phyloP scores from a whole-genome alignment of 2,888 invertebrate genomes.

The Miltochrista miniata region DNA sequence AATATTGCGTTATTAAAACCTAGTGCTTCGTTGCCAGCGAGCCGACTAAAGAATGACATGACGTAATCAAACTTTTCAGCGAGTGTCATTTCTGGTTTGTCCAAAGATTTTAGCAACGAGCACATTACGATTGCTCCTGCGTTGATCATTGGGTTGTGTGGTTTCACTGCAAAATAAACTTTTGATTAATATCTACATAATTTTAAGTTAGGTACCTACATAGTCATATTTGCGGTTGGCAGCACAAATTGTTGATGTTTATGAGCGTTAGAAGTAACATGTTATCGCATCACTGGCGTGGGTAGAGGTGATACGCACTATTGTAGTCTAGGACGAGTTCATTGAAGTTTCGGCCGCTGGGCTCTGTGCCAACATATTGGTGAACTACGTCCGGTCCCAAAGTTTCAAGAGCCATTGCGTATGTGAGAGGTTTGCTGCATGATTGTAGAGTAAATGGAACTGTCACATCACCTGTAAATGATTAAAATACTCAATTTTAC shows the following conservation, averaged over 20 bases:
- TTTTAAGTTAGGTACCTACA: neutral
- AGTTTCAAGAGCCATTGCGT: slow-evolving; percentile 96
- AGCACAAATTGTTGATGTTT: slow-evolving; percentile 29
- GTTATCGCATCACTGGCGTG: slow-evolving; percentile 5
- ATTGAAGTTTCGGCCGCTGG: slow-evolving; percentile 98
- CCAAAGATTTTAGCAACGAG: slow-evolving; percentile 91
- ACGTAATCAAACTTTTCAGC: slow-evolving; percentile 97
- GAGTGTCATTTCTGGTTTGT: slow-evolving; percentile 94
- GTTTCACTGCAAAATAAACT: slow-evolving; percentile 89
- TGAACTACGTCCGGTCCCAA: slow-evolving; percentile 96
- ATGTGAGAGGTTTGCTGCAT: slow-evolving; percentile 97
- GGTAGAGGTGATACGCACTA: slow-evolving; percentile 85
- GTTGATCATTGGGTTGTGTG: slow-evolving; percentile 99
- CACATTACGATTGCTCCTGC: slow-evolving; percentile 99
- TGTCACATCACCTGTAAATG: slow-evolving; percentile 88
- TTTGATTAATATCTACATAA: neutral
- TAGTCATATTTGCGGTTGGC: slow-evolving; percentile 11
- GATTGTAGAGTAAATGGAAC: slow-evolving; percentile 98
- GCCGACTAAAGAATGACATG: slow-evolving; percentile 92
- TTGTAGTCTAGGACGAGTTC: slow-evolving; percentile 96
- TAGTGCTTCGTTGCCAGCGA: slow-evolving; percentile 94
- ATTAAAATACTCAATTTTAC: neutral
- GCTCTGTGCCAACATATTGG: slow-evolving; percentile 97
- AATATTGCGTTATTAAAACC: slow-evolving; percentile 99
- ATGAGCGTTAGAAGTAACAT: slow-evolving; percentile 5